Conservation (phyloP, 2,797 vertebrate species). For the Malurus splendens region DNA sequence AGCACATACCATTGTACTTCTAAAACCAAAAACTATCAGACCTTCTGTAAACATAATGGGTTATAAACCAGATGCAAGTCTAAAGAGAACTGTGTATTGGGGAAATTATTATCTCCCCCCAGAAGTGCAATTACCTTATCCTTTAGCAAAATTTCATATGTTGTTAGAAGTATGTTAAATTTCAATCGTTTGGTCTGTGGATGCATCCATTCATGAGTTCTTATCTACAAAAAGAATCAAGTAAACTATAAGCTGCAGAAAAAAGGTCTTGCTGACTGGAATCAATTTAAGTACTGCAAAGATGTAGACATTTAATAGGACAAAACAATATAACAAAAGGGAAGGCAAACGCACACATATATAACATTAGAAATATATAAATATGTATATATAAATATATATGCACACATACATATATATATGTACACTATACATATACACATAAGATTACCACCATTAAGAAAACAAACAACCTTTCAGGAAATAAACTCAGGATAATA, state of each 20-base stretch:
- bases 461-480: not conserved
- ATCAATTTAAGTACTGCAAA: not conserved
- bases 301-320: not conserved
- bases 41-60: not conserved
- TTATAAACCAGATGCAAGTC: not conserved
- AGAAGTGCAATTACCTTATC: slow-evolving; percentile 82
- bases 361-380: not conserved
- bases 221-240: slow-evolving; percentile 76
- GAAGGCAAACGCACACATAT: not conserved
- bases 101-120: not conserved
- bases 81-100: not conserved
- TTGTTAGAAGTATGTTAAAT: slow-evolving; percentile 94
- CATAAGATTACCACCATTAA: not conserved
- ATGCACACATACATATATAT: not conserved
- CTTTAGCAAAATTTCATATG: slow-evolving; percentile 96
- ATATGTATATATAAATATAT: not conserved
- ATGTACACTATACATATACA: too few relatives aligned
- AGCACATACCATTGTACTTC: accelerated
- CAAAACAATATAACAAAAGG: not conserved
- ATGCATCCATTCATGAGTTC: slow-evolving; percentile 98
- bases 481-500: not conserved
- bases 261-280: not conserved
- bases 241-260: not conserved
- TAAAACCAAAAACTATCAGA: not conserved
- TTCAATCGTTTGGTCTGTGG: slow-evolving; percentile 90